Evolutionary conservation across 2,797 vertebrate species (phyloP).

Genomic region (Aythya fuligula): DNA sequence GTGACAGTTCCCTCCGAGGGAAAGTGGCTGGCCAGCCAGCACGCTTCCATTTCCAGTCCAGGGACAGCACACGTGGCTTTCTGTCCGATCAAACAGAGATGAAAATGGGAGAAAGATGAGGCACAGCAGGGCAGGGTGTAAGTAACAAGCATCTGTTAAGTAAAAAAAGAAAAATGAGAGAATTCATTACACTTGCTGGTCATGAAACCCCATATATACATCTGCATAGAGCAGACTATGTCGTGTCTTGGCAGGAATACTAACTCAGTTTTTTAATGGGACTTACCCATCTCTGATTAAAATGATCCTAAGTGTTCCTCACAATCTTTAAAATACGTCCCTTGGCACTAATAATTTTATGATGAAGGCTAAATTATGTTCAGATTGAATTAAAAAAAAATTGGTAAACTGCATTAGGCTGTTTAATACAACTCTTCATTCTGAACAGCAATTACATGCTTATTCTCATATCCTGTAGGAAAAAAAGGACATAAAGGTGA

Average conservation of each 20-base stretch:
- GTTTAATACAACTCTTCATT: constrained; percentile 22
- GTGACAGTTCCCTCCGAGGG: not conserved
- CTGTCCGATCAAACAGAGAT: not conserved
- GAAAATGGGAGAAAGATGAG: not conserved
- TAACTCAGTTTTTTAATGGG: constrained; percentile 12
- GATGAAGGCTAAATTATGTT: constrained; percentile 28
- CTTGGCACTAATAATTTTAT: constrained; percentile 25
- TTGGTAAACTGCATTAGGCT: constrained; percentile 39
- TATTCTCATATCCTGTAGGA: constrained; percentile 3
- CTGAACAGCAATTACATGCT: not conserved
- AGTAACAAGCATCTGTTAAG: not conserved
- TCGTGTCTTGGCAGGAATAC: not conserved
- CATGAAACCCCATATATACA: not conserved
- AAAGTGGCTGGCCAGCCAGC: not conserved
- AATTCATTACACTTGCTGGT: not conserved
- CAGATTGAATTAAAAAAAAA: not conserved
- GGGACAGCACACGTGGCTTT: not conserved
- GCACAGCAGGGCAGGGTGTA: not conserved
- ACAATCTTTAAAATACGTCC: constrained; percentile 6
- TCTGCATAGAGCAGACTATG: not conserved
- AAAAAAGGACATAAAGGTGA: not conserved
- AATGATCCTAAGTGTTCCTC: constrained; percentile 29
- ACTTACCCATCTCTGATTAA: not conserved
- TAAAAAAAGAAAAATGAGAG: not conserved
- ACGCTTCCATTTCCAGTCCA: not conserved